phyloP scores from a whole-genome alignment of 2,888 invertebrate species.

The Arenicola marina region DNA sequence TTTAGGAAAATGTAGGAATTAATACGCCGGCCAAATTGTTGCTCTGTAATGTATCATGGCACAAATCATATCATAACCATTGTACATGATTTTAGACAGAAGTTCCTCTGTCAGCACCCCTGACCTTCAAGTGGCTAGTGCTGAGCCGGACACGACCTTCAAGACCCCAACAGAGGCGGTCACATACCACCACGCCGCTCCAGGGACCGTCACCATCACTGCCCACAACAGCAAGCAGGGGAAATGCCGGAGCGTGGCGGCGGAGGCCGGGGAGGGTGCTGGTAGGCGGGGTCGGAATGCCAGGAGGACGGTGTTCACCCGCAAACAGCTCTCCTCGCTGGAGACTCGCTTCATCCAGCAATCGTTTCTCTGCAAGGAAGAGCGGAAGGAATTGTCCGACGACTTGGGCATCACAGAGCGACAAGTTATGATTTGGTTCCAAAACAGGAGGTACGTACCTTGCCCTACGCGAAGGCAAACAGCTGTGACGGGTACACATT shows the following conservation, averaged over 20 bases:
- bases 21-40: too few relatives aligned
- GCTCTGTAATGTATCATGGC: too few relatives aligned
- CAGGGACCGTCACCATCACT: background rate
- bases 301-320: slow-evolving; percentile 28
- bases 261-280: too few relatives aligned
- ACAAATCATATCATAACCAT: too few relatives aligned
- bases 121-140: too few relatives aligned
- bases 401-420: slow-evolving; percentile 29
- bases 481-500: background rate
- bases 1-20: too few relatives aligned
- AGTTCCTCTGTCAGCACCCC: too few relatives aligned
- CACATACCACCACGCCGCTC: background rate
- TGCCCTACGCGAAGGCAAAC: background rate
- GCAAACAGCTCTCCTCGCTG: slow-evolving; percentile 22
- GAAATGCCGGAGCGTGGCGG: background rate
- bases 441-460: slow-evolving; percentile 33
- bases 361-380: slow-evolving; percentile 33
- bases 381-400: slow-evolving; percentile 28
- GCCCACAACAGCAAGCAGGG: background rate
- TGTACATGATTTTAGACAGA: too few relatives aligned
- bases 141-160: slow-evolving; percentile 4
- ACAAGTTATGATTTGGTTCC: slow-evolving; percentile 40
- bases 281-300: too few relatives aligned
- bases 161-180: background rate
- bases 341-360: slow-evolving; percentile 31